Evolutionary conservation across 2,113 vertebrate genomes (phyloP).

Genomic region (Chaenogobius annularis): DNA sequence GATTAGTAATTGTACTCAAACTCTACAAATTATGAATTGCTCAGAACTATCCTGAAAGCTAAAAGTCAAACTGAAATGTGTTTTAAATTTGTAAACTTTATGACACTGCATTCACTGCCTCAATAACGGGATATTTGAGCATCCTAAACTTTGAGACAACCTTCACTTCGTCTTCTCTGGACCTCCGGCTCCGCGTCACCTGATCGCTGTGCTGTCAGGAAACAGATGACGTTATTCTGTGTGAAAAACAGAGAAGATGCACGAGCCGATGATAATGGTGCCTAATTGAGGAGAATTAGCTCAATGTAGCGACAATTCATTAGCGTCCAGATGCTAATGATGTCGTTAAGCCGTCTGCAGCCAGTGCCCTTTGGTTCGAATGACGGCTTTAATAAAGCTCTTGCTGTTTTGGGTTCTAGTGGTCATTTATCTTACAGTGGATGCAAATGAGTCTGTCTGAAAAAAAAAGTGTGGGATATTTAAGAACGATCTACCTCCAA

Average conservation of each 20-base stretch:
- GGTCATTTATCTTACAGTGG: neutral
- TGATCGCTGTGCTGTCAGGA: conserved; percentile 29
- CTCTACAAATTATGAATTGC: neutral
- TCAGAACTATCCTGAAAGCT: neutral
- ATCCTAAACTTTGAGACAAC: neutral
- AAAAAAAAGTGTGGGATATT: neutral
- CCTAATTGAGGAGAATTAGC: conserved; percentile 38
- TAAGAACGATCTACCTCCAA: neutral
- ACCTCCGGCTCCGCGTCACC: conserved; percentile 22
- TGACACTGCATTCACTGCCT: neutral
- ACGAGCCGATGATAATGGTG: conserved; percentile 25
- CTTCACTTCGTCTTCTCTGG: neutral
- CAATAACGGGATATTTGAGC: neutral
- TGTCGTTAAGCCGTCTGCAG: conserved; percentile 40
- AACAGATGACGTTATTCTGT: conserved; percentile 29
- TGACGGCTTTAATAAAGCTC: conserved; percentile 41
- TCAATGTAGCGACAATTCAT: conserved; percentile 42
- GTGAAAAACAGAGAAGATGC: conserved; percentile 13
- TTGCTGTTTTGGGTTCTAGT: conserved; percentile 17
- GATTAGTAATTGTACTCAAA: neutral
- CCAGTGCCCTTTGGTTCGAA: conserved; percentile 8
- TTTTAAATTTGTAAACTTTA: neutral
- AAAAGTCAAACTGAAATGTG: neutral
- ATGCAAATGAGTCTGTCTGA: conserved; percentile 2
- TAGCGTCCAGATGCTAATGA: conserved; percentile 32